phyloP scores from a whole-genome alignment of 2,888 invertebrate species.

The Deroplatys truncata region DNA sequence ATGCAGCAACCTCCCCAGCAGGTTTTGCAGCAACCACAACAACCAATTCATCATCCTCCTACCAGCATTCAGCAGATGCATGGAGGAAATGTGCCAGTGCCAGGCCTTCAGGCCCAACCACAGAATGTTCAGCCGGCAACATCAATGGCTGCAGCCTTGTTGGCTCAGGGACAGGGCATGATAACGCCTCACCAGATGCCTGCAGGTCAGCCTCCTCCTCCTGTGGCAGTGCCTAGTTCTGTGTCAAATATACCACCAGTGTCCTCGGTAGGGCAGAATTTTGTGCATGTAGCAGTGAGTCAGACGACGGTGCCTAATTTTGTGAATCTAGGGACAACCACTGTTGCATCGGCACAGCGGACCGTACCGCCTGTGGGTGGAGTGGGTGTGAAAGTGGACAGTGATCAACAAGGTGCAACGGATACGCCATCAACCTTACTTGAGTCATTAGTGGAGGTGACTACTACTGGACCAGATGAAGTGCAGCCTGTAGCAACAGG shows the following conservation, averaged over 20 bases:
- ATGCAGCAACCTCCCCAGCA: constrained; percentile 23
- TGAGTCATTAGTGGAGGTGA: constrained; percentile 3
- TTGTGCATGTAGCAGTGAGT: constrained; percentile 4
- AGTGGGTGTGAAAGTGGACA: neutral
- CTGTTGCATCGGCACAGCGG: neutral
- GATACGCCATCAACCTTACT: neutral
- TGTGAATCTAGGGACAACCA: neutral
- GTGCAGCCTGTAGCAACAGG: neutral
- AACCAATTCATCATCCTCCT: constrained; percentile 25
- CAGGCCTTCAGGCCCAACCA: neutral
- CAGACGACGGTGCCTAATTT: neutral
- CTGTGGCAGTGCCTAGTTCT: neutral
- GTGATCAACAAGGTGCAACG: neutral
- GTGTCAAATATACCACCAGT: constrained; percentile 1
- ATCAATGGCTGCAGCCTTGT: neutral
- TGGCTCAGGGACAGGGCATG: constrained; percentile 20
- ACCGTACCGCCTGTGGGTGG: neutral
- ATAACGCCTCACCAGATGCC: constrained; percentile 1
- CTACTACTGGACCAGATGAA: neutral
- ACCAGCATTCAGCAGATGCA: constrained; percentile 18
- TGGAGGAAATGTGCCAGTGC: neutral
- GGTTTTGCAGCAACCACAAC: constrained; percentile 20
- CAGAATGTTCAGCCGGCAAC: neutral
- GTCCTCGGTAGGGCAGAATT: neutral
- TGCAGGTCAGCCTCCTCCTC: neutral